Evolutionary conservation across 2,113 vertebrate species (phyloP).

Genomic region (Thymallus thymallus): DNA sequence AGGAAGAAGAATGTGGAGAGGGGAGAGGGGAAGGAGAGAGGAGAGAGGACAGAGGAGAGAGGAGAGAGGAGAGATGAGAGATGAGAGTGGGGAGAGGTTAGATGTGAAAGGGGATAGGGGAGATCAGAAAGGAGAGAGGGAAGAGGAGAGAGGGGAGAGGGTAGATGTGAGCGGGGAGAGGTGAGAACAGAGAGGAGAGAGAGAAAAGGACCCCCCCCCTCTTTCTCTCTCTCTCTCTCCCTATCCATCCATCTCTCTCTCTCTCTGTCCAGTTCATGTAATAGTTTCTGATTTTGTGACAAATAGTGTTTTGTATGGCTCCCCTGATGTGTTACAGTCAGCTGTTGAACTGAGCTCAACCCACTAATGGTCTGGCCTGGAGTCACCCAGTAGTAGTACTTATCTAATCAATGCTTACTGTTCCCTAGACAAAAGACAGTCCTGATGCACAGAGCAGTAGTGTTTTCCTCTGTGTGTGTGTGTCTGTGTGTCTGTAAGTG

Average conservation of each 20-base stretch:
- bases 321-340: not conserved
- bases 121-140: slow-evolving; percentile 57
- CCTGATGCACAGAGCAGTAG: not conserved
- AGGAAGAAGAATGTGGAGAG: slow-evolving; percentile 67
- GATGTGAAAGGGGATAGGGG: too few relatives aligned
- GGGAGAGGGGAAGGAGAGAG: slow-evolving; percentile 58
- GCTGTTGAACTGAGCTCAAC: not conserved
- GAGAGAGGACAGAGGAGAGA: slow-evolving; percentile 39
- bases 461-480: not conserved
- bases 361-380: not conserved
- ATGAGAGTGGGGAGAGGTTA: too few relatives aligned
- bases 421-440: not conserved
- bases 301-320: too few relatives aligned
- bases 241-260: fast-evolving
- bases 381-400: not conserved
- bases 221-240: too few relatives aligned
- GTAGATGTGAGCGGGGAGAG: not conserved
- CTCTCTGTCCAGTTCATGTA: too few relatives aligned
- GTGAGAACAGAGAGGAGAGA: too few relatives aligned
- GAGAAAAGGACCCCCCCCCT: too few relatives aligned
- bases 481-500: not conserved
- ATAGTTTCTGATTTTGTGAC: too few relatives aligned
- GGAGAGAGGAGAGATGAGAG: too few relatives aligned
- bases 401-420: not conserved
- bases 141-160: slow-evolving; percentile 52